Evolutionary conservation across 2,797 vertebrate genomes (phyloP).

Genomic region (Tauraco hartlaubi): DNA sequence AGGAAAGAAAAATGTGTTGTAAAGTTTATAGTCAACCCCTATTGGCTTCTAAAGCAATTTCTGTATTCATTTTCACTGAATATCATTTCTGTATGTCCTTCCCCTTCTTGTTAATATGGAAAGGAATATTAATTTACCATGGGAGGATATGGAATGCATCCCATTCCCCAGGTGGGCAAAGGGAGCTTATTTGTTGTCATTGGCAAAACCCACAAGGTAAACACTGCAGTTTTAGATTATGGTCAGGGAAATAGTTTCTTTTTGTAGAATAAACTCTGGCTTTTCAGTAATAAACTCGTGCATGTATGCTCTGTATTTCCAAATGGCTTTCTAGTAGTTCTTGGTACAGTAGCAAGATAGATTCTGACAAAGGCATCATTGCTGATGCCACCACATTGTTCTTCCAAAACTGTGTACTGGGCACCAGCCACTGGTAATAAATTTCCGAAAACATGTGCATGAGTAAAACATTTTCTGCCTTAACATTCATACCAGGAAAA

Average conservation of each 20-base stretch:
- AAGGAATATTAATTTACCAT: not conserved
- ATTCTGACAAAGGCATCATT: not conserved
- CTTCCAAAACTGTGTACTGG: not conserved
- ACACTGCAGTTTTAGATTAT: not conserved
- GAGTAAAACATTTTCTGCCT: not conserved
- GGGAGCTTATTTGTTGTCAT: not conserved
- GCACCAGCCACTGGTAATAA: not conserved
- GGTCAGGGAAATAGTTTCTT: not conserved
- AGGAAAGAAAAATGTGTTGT: not conserved
- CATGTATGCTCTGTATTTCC: not conserved
- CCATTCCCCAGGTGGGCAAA: not conserved
- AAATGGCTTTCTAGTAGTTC: not conserved
- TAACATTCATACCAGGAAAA: not conserved
- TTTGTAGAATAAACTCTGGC: not conserved
- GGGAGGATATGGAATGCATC: not conserved
- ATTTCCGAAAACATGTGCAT: constrained; percentile 1
- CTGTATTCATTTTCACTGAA: not conserved
- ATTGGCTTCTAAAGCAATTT: constrained; percentile 1
- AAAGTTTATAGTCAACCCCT: not conserved
- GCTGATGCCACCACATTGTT: not conserved
- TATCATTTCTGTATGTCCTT: not conserved
- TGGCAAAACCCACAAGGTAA: constrained; percentile 22
- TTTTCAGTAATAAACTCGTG: not conserved
- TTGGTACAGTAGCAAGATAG: not conserved
- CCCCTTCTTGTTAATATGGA: not conserved